Conservation (phyloP, 1,140 invertebrate species). For the Drosophila quadrilineata region DNA sequence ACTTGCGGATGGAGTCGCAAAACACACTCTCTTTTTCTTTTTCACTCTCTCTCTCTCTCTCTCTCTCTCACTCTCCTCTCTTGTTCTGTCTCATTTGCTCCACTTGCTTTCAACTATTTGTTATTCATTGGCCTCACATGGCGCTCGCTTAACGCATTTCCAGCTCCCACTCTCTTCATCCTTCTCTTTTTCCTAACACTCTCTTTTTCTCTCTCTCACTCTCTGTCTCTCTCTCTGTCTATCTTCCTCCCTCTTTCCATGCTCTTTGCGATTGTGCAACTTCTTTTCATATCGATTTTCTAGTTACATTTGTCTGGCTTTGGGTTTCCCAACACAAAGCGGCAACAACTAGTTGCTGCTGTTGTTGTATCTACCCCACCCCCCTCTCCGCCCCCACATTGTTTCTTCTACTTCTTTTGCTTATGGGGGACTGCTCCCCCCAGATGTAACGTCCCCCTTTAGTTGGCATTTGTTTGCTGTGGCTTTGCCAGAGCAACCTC, state of each 20-base stretch:
- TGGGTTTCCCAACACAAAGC: constrained; percentile 47
- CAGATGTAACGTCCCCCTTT: neutral
- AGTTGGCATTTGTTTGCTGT: neutral
- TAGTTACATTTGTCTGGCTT: constrained; percentile 69
- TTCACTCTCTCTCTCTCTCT: neutral
- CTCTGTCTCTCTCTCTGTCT: constrained; percentile 2
- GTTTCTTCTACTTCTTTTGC: neutral
- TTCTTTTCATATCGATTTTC: constrained; percentile 68
- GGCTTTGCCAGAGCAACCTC: constrained; percentile 2
- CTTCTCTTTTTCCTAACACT: too few species aligned
- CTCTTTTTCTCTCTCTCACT: too few species aligned
- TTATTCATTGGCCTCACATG: constrained; percentile 73
- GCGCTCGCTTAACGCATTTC: constrained; percentile 25
- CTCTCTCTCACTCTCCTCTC: neutral
- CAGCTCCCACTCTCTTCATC: neutral
- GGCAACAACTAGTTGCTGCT: constrained; percentile 63
- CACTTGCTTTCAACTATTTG: constrained; percentile 41
- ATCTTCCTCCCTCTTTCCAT: neutral
- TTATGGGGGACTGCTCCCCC: too few species aligned
- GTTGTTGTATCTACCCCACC: neutral
- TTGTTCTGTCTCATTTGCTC: neutral
- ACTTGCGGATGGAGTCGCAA: constrained; percentile 31
- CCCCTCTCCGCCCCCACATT: too few species aligned
- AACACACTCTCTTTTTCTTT: too few species aligned
- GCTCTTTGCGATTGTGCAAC: constrained; percentile 40